These are phyloP conservation scores for Oscheius onirici DNA, from an alignment of 2,888 invertebrate genomes.

Conservation along the genomic window DNA sequence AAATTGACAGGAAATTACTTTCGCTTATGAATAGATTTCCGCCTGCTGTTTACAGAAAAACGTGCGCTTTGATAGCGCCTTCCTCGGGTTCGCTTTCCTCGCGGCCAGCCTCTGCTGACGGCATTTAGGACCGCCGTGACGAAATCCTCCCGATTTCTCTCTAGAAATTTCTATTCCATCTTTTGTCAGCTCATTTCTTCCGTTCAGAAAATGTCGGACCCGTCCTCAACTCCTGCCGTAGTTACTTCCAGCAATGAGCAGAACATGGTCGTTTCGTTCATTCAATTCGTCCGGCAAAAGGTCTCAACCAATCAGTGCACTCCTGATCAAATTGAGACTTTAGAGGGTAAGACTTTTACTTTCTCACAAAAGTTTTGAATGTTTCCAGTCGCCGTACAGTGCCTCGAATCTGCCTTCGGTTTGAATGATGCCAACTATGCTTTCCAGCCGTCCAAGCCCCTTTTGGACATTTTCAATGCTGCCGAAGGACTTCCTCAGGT, in stretches of 20 bases:
- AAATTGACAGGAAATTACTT: not conserved
- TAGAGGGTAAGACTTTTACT: slow-evolving; percentile 59
- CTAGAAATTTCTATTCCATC: not conserved
- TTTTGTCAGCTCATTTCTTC: no score
- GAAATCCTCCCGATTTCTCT: not conserved
- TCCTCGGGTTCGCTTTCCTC: no score
- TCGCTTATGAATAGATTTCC: not conserved
- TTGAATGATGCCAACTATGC: slow-evolving; percentile 75
- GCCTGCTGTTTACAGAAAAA: not conserved
- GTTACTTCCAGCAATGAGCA: slow-evolving; percentile 53
- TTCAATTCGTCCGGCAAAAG: slow-evolving; percentile 69
- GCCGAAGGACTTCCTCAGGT: slow-evolving; percentile 64
- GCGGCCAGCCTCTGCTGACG: no score
- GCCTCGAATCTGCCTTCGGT: slow-evolving; percentile 86
- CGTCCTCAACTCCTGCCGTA: slow-evolving; percentile 10
- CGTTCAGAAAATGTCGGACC: slow-evolving; percentile 3
- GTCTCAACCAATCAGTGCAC: slow-evolving; percentile 62
- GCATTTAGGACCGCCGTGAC: no score
- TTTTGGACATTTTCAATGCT: slow-evolving; percentile 74
- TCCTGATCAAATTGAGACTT: slow-evolving; percentile 63
- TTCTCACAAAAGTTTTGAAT: no score
- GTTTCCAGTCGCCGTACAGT: slow-evolving; percentile 85
- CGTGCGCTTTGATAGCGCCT: not conserved
- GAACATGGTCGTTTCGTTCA: slow-evolving; percentile 67
- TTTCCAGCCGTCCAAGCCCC: slow-evolving; percentile 71